Evolutionary conservation across 2,797 vertebrate genomes (phyloP).

Genomic region (Tauraco hartlaubi): DNA sequence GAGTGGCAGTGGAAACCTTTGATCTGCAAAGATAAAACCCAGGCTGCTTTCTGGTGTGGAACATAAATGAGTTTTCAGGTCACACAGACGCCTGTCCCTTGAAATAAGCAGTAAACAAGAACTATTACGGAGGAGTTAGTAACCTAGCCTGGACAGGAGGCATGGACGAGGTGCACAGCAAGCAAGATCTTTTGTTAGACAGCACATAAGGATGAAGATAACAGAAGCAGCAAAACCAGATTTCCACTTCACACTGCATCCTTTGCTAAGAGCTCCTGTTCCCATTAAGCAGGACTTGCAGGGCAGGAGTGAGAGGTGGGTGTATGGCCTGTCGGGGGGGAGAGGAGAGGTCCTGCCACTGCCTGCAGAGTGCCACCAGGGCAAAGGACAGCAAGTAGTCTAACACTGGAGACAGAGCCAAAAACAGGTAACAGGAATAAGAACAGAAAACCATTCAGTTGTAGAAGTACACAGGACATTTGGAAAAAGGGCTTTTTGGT

Average conservation of each 20-base stretch:
- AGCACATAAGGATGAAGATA: background rate
- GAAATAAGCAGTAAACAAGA: background rate
- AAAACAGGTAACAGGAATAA: background rate
- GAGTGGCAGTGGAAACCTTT: background rate
- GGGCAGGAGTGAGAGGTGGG: background rate
- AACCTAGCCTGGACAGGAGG: background rate
- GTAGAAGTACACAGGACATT: background rate
- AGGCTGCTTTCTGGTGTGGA: background rate
- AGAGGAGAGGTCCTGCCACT: background rate
- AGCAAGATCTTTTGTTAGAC: background rate
- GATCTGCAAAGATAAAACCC: background rate
- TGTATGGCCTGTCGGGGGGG: background rate
- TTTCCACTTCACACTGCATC: background rate
- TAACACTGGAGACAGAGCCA: background rate
- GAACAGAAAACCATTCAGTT: background rate
- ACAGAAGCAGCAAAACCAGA: background rate
- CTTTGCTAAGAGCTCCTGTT: background rate
- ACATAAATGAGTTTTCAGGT: background rate
- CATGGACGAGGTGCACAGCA: background rate
- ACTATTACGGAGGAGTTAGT: background rate
- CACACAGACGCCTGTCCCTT: background rate
- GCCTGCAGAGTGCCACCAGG: background rate
- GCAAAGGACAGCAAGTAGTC: background rate
- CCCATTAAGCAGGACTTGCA: fast-evolving
- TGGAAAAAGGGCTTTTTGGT: background rate